Conservation (phyloP, 2,113 vertebrate species). For the Leptosomus discolor region DNA sequence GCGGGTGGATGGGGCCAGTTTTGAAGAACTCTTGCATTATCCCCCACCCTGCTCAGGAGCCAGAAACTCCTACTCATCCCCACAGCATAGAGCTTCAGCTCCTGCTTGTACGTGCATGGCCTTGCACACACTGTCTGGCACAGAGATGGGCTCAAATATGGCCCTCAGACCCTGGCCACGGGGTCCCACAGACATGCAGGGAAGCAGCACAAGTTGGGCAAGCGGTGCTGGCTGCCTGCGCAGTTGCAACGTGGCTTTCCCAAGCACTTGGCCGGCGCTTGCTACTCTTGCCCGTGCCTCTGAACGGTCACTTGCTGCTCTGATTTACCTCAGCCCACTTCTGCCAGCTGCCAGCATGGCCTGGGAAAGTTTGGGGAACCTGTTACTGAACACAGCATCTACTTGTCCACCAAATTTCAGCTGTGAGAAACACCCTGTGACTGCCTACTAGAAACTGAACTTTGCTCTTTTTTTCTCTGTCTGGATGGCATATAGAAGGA, state of each 20-base stretch:
- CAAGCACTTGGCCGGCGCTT: accelerated
- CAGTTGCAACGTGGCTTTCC: accelerated
- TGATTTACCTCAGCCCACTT: neutral
- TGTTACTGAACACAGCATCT: neutral
- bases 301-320: neutral
- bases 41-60: neutral
- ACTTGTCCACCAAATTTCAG: neutral
- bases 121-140: accelerated
- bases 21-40: neutral
- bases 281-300: neutral
- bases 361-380: neutral
- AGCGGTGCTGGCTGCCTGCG: accelerated
- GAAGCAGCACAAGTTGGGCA: neutral
- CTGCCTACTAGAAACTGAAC: neutral
- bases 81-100: neutral
- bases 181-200: accelerated
- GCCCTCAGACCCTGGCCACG: neutral
- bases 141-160: neutral
- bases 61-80: neutral
- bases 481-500: neutral
- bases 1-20: neutral
- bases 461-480: neutral
- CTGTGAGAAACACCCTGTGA: neutral
- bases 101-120: neutral
- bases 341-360: neutral